phyloP scores from a whole-genome alignment of 2,888 invertebrate genomes.

The Drosophila recens region DNA sequence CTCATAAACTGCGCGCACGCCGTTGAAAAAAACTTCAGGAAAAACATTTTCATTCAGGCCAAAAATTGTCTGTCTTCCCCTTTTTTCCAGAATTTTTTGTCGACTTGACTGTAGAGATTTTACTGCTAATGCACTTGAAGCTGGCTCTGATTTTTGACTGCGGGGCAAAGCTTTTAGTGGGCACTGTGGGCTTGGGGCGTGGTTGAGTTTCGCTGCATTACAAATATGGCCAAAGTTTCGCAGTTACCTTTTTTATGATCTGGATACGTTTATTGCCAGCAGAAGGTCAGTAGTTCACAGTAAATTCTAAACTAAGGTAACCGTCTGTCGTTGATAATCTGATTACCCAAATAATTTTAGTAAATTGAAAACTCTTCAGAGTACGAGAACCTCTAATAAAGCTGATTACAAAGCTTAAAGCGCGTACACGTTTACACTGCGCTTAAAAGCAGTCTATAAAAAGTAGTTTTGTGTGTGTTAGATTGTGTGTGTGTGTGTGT shows the following conservation, averaged over 20 bases:
- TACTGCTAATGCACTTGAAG: conserved; percentile 47
- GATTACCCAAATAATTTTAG: conserved; percentile 8
- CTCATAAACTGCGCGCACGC: conserved; percentile 63
- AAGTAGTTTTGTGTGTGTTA: background rate
- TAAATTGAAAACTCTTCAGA: conserved; percentile 1
- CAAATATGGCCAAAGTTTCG: conserved; percentile 12
- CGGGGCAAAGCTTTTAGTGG: conserved; percentile 45
- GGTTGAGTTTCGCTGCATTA: conserved; percentile 4
- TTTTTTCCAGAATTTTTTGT: conserved; percentile 3
- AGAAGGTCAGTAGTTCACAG: background rate
- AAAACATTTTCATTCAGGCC: conserved; percentile 59
- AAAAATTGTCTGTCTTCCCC: conserved; percentile 37
- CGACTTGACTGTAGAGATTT: conserved; percentile 30
- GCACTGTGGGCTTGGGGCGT: background rate
- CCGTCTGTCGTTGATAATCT: conserved; percentile 18
- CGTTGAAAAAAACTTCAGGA: conserved; percentile 18
- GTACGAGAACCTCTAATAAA: background rate
- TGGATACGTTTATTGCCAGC: conserved; percentile 1
- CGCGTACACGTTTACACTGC: background rate
- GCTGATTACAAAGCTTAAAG: conserved; percentile 26
- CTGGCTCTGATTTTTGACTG: conserved; percentile 60
- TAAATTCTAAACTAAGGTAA: background rate
- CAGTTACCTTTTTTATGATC: conserved; percentile 6
- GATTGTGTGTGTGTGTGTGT: conserved; percentile 8
- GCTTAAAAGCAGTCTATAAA: conserved; percentile 6